Evolutionary conservation across 2,888 invertebrate species (phyloP), one percentile per base, ranked within the genome.

Genomic region (Xanthorhoe spadicearia): DNA sequence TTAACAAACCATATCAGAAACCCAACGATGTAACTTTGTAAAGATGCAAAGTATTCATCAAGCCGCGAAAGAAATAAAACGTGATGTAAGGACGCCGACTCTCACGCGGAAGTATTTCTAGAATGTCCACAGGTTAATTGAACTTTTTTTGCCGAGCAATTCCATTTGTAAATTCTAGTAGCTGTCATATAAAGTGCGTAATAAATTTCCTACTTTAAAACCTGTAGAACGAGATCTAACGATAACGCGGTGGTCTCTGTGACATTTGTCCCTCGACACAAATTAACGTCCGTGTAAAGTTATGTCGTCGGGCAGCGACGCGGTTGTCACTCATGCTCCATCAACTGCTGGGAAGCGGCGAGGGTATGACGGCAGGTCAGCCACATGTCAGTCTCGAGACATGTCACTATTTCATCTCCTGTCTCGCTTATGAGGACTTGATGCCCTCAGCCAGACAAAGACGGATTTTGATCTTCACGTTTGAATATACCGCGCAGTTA

Each of bases 251-350:
- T 80, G 82, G 81, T 84, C 83, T 84, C 82, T 80, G 81, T 82
- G 86, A 83, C 84, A 84, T 83, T 87, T 83, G 85, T 83, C 82
- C 82, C 83, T 86, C 85, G 81, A 75, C 81, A 86, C 86, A 87
- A 90, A 92, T 92, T 89, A 90, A 92, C 93, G 89, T 87, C 85
- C 77, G 83, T 85, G 85, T 84, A 91, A 93, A 84, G 92, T 91
- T 88, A 91, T 85, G 82, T 89, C 89, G 88, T 77, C 82, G 80
- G 82, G 77, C 78, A 71, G 81, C 79, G 79, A 77, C 77, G 78
- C 83, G 83, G 85, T 84, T 91, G 93, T 91, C 93, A 91, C 90
- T 93, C 93, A 93, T 92, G 92, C 90, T 89, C 87, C 92, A 93
- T 93, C 93, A 93, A 93, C 88, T 90, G 89, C 87, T 90, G 87